A percentile compares a stretch with the other conserved stretches of the same genome.
phyloP scores from a whole-genome alignment of 2,888 invertebrate species.

The Drosophila falleni region DNA sequence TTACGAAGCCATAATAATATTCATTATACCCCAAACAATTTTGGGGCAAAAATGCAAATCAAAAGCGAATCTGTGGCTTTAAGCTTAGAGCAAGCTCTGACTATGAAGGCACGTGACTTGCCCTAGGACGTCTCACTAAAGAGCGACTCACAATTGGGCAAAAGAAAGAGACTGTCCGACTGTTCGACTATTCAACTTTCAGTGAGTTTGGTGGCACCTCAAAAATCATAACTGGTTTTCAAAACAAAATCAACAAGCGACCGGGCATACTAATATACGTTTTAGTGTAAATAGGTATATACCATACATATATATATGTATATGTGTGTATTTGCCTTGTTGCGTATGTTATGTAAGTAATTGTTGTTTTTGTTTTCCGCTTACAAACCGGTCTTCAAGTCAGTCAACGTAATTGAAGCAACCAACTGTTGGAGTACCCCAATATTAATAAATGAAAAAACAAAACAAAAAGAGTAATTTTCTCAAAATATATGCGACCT shows the following conservation, averaged over 20 bases:
- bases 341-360: constrained; percentile 64
- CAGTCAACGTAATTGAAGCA: constrained; percentile 47
- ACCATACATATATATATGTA: background rate
- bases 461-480: constrained; percentile 21
- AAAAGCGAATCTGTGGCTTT: constrained; percentile 29
- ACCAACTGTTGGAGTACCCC: constrained; percentile 47
- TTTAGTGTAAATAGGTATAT: constrained; percentile 7
- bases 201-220: constrained; percentile 27
- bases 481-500: constrained; percentile 31
- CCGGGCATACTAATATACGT: constrained; percentile 56
- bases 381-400: constrained; percentile 36
- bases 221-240: constrained; percentile 49
- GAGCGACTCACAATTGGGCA: constrained; percentile 21
- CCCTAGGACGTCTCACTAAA: constrained; percentile 34
- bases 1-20: constrained; percentile 14
- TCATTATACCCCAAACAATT: constrained; percentile 14
- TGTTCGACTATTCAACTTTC: background rate
- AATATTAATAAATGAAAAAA: background rate
- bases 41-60: constrained; percentile 42
- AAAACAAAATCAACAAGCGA: constrained; percentile 38
- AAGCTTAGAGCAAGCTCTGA: constrained; percentile 21
- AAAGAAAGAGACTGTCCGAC: constrained; percentile 10
- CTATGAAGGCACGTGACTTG: constrained; percentile 48
- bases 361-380: constrained; percentile 54
- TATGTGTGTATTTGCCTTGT: constrained; percentile 36